A percentile compares a stretch with the other conserved stretches of the same genome.
Evolutionary conservation across 2,797 vertebrate species (phyloP).

Genomic region (Sciurus carolinensis): DNA sequence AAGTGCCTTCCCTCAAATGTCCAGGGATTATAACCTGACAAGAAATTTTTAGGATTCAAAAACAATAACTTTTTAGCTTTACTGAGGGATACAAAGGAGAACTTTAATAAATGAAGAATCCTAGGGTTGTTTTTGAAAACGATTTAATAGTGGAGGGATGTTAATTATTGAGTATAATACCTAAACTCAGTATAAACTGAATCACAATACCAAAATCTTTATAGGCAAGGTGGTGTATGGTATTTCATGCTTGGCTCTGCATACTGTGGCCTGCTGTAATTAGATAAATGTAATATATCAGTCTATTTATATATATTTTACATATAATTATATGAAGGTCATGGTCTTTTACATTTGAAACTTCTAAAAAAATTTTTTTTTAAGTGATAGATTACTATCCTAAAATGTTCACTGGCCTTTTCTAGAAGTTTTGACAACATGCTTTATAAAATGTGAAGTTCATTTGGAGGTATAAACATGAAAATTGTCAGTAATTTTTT

Average conservation of each 20-base stretch:
- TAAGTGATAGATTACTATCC: not conserved
- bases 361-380: not conserved
- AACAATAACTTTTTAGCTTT: not conserved
- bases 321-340: too few relatives aligned
- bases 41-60: constrained; percentile 24
- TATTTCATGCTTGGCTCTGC: not conserved
- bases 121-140: not conserved
- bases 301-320: too few relatives aligned
- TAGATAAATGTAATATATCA: too few relatives aligned
- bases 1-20: not conserved
- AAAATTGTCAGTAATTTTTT: not conserved
- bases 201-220: constrained; percentile 39
- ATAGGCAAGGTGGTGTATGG: not conserved
- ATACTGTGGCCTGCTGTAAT: not conserved
- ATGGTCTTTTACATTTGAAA: not conserved
- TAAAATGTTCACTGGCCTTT: constrained; percentile 12
- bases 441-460: constrained; percentile 1
- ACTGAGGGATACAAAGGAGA: not conserved
- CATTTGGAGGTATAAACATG: constrained; percentile 54
- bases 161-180: constrained; percentile 17
- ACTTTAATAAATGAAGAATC: constrained; percentile 24
- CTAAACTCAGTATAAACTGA: not conserved
- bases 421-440: not conserved
- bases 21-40: not conserved
- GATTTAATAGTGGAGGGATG: constrained; percentile 13